Evolutionary conservation across 2,113 vertebrate species (phyloP), one percentile per base, ranked within the genome.

Genomic region (Ophthalmotilapia sp.): DNA sequence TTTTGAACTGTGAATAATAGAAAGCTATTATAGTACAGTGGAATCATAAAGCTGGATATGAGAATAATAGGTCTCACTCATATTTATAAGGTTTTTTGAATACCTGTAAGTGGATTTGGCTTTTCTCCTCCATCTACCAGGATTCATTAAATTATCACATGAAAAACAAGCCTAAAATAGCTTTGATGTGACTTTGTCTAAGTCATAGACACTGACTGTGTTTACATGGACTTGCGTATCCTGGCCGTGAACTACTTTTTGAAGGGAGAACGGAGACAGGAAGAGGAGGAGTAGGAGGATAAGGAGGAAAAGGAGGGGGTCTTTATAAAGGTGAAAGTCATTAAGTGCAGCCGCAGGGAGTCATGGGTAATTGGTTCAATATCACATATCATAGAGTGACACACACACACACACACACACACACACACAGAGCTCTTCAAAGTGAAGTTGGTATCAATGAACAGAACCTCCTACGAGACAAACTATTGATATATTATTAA

Each of bases 301-400:
- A 47, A 26, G 70, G 36, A 5, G 15, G 17, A 36, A 14, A 26
- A 47, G n/a, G 60, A 15, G 31, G 15, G 73, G 83, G 79, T 77
- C 36, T 51, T 54, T 77, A n/a, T 85, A 94, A 96, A 96, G 94
- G 95, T 95, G 93, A 96, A 93, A 94, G 91, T 95, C 92, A 91
- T 95, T 94, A 96, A 86, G 79, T 80, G 54, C 51, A 90, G 83
- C 94, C 8, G 73, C 87, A 93, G 93, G 95, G 94, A 79, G 86
- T 93, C 65, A 73, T 80, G 83, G 88, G 91, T 96, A 95, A 95
- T 96, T 95, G 94, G 90, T 90, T 65, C 86, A 87, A 86, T 80
- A 70, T 80, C 42, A 80, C 88, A 90, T 77, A 86, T 88, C 84
- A 92, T 42, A 93, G 85, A 29, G 23, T 15, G 23, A 47, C 73